These are phyloP conservation scores for Potamarius usumacintae DNA, from an alignment of 2,113 vertebrate genomes.

Conservation along the genomic window DNA sequence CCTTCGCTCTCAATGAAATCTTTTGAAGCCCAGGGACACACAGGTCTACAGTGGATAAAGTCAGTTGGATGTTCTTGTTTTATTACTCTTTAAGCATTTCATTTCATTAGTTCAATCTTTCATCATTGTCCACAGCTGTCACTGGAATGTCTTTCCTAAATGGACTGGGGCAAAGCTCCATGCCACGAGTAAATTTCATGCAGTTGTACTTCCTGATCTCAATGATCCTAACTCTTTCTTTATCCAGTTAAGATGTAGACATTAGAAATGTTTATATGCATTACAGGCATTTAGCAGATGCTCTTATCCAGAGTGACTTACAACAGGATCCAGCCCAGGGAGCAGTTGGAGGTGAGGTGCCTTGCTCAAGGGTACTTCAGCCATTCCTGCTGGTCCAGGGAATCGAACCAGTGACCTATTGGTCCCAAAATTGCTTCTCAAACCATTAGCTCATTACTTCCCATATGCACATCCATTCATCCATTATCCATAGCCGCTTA, in stretches of 20 bases:
- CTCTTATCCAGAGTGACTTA: too few species aligned
- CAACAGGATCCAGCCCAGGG: too few species aligned
- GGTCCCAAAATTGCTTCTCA: too few species aligned
- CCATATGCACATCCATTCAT: too few species aligned
- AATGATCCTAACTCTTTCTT: not conserved
- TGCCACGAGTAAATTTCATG: not conserved
- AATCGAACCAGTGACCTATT: too few species aligned
- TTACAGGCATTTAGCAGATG: not conserved
- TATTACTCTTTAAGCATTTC: not conserved
- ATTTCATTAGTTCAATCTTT: not conserved
- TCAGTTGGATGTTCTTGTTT: not conserved
- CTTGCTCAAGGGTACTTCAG: too few species aligned
- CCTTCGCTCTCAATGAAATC: slow-evolving; percentile 40
- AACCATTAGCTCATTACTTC: too few species aligned
- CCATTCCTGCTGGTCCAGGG: too few species aligned
- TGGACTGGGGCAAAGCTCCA: not conserved
- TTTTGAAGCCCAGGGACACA: slow-evolving; percentile 3
- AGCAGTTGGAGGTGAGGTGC: too few species aligned
- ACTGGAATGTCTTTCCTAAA: not conserved
- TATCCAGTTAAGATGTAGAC: not conserved
- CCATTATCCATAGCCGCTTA: too few species aligned
- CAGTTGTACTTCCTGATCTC: not conserved
- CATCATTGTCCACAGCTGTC: not conserved
- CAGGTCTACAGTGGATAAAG: not conserved
- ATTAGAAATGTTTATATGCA: not conserved